Percentiles rank a stretch among this genome's conserved stretches.
phyloP scores from a whole-genome alignment of 2,888 invertebrate genomes.

The Agonopterix heracliana region DNA sequence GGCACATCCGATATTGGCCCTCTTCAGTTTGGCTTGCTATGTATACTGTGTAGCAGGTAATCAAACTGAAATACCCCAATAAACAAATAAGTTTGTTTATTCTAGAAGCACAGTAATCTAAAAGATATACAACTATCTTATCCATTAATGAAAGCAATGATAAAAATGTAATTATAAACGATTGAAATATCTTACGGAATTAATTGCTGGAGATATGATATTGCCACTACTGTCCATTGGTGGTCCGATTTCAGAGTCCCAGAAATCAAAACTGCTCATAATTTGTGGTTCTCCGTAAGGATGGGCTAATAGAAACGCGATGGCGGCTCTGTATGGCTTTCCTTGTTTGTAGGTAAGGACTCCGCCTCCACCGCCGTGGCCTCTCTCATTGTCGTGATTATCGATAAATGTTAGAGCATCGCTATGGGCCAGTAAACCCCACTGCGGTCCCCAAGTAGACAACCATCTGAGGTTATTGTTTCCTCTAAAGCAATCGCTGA shows the following conservation, averaged over 20 bases:
- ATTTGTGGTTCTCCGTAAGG: slow-evolving; percentile 87
- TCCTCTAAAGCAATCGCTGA: slow-evolving; percentile 53
- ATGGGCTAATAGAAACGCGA: slow-evolving; percentile 90
- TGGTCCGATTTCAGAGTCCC: slow-evolving; percentile 78
- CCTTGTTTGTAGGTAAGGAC: slow-evolving; percentile 79
- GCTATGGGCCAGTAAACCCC: slow-evolving; percentile 75
- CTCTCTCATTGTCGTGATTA: slow-evolving; percentile 90
- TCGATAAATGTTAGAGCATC: slow-evolving; percentile 84
- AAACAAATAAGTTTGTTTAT: too few species aligned
- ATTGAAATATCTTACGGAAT: slow-evolving; percentile 51
- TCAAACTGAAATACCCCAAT: too few species aligned
- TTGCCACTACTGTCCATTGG: slow-evolving; percentile 78
- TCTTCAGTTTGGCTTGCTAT: too few species aligned
- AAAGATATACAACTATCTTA: too few species aligned
- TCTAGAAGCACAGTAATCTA: too few species aligned
- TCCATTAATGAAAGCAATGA: neutral
- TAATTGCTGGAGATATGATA: slow-evolving; percentile 79
- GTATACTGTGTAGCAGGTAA: too few species aligned
- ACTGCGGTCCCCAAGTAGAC: slow-evolving; percentile 76
- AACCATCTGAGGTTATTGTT: slow-evolving; percentile 78
- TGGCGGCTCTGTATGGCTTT: slow-evolving; percentile 84
- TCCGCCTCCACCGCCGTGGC: slow-evolving; percentile 72
- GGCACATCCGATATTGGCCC: too few species aligned
- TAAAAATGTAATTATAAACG: neutral
- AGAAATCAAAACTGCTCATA: slow-evolving; percentile 90